Conservation (phyloP, 2,113 vertebrate species). For the Nipponia nippon region DNA sequence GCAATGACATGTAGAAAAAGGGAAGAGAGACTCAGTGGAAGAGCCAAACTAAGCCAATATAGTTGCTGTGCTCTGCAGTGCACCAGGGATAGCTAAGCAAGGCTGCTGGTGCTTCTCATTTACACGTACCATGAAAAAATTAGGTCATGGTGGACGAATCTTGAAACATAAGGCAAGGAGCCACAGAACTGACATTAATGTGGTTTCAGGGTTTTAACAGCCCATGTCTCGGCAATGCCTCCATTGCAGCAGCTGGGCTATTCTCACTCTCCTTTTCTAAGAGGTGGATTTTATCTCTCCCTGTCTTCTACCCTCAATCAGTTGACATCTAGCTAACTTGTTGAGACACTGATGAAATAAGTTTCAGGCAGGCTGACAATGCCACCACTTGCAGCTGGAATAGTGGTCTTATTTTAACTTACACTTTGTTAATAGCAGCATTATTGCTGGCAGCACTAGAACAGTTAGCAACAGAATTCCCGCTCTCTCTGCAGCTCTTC, state of each 20-base stretch:
- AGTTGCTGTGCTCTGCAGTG: neutral
- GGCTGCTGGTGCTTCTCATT: neutral
- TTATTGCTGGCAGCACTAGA: neutral
- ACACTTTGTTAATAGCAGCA: neutral
- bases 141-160: neutral
- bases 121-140: neutral
- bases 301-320: neutral
- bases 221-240: neutral
- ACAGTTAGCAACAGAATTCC: neutral
- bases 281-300: neutral
- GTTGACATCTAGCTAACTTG: neutral
- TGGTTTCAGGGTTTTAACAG: neutral
- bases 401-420: neutral
- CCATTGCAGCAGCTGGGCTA: neutral
- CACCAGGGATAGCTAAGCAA: neutral
- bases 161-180: neutral
- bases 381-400: neutral
- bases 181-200: neutral
- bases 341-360: neutral
- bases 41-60: neutral
- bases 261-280: neutral
- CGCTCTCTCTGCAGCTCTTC: neutral
- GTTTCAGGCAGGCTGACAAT: neutral
- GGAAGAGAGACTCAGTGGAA: neutral
- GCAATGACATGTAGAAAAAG: neutral